These are phyloP conservation scores for Acromyrmex charruanus DNA, from an alignment of 1,140 invertebrate genomes.

Conservation along the genomic window DNA sequence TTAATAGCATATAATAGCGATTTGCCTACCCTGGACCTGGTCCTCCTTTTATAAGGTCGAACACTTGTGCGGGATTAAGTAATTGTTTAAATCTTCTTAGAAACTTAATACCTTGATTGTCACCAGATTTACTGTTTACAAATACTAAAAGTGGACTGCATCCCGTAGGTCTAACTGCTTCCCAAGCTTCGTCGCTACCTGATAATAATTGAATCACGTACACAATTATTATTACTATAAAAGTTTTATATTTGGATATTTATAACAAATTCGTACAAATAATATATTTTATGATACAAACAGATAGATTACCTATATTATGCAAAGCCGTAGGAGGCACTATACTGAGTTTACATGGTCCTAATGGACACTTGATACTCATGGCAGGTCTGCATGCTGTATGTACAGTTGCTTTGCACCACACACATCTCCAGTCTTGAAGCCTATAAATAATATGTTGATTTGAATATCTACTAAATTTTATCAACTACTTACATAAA, in stretches of 20 bases:
- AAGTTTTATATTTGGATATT: neutral
- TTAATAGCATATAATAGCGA: slow-evolving; percentile 18
- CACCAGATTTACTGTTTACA: slow-evolving; percentile 98
- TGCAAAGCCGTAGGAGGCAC: slow-evolving; percentile 97
- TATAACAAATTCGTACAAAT: slow-evolving; percentile 3
- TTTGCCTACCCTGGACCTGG: slow-evolving; percentile 93
- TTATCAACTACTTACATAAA: slow-evolving; percentile 2
- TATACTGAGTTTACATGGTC: slow-evolving; percentile 95
- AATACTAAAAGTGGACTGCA: slow-evolving; percentile 97
- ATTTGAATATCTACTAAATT: slow-evolving; percentile 32
- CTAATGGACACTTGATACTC: slow-evolving; percentile 92
- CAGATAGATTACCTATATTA: slow-evolving; percentile 90
- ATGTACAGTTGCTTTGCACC: slow-evolving; percentile 97
- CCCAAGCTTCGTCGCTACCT: slow-evolving; percentile 95
- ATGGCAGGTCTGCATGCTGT: slow-evolving; percentile 93
- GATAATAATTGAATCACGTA: slow-evolving; percentile 48
- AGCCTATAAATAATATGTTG: slow-evolving; percentile 87
- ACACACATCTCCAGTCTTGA: slow-evolving; percentile 98
- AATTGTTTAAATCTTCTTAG: slow-evolving; percentile 97
- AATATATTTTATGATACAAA: slow-evolving; percentile 11
- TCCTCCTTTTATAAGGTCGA: slow-evolving; percentile 97
- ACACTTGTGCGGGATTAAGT: slow-evolving; percentile 98
- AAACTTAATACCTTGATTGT: slow-evolving; percentile 99
- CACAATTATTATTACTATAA: neutral
- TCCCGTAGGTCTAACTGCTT: slow-evolving; percentile 92